Percentiles rank a stretch among this genome's conserved stretches.
These are phyloP conservation scores for Ptilodon capucinus DNA, from an alignment of 2,888 invertebrate genomes.

Conservation along the genomic window DNA sequence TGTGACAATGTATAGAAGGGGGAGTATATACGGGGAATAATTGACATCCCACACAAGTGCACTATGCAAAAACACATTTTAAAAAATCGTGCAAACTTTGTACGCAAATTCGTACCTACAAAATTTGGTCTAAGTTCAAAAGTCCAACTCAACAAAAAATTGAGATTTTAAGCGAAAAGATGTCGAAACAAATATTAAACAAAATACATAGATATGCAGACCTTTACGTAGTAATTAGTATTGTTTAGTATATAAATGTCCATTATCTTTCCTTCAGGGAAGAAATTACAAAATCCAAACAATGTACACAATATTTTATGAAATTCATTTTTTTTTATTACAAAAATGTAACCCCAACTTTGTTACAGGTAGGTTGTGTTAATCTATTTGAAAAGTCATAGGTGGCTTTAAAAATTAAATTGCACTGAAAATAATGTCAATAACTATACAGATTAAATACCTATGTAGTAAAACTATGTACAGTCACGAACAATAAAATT, in stretches of 20 bases:
- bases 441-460: conserved; percentile 21
- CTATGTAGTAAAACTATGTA: conserved; percentile 31
- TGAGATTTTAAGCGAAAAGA: neutral
- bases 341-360: conserved; percentile 18
- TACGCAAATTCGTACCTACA: conserved; percentile 33
- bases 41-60: conserved; percentile 54
- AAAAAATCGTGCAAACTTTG: conserved; percentile 9
- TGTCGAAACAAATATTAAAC: neutral
- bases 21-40: conserved; percentile 30
- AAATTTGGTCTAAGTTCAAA: conserved; percentile 43
- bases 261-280: conserved; percentile 10
- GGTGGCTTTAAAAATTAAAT: conserved; percentile 36
- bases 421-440: conserved; percentile 43
- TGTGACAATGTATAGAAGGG: conserved; percentile 61
- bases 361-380: conserved; percentile 20
- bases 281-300: conserved; percentile 19
- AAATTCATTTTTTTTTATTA: too few species aligned
- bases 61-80: conserved; percentile 23
- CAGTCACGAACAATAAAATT: conserved; percentile 42
- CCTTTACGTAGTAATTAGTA: neutral
- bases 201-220: neutral
- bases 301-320: conserved; percentile 8
- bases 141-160: neutral
- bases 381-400: conserved; percentile 27
- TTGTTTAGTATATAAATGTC: neutral